Evolutionary conservation across 2,888 invertebrate species (phyloP), one percentile per base, ranked within the genome.

Genomic region (Perdita meconis): DNA sequence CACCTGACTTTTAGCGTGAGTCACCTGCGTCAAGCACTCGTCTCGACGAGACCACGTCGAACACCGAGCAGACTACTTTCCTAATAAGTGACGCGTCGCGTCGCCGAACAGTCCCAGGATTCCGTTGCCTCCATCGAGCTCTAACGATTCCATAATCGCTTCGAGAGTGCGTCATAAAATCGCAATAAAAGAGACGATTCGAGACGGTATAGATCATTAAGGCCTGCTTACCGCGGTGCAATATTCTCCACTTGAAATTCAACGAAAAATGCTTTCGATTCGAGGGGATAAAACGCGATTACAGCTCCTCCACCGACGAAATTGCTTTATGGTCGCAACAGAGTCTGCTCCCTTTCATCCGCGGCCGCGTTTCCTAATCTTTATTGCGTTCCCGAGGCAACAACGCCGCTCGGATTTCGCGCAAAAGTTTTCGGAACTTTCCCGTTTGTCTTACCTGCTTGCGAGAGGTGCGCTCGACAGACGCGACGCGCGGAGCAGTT

Each of bases 201-300:
- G 19, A 19, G 22, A 66, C 53, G 44, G 10, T 26, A 47, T 16
- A 22, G 47, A 36, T 57, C 56, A 51, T 68, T 71, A 59, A 59
- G 59, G 34, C 12, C 19, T 6, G n/a, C 40, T 51, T 22, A 38
- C 12, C 1, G 19, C 36, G 16, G 22, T 12, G 24, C 40, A 51
- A 56, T 57, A 66, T 66, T 66, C 66, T 26, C 34, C 0, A 3
- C 40, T 67, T 51, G 19, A 40, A 50, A 42, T 68, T 59, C 51
- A 22, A 51, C 42, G 50, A 53, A 53, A n/a, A 68, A 63, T 42
- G 42, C 40, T 38, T 16, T 30, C 34, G 30, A 2, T 34, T 26
- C 38, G 22, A 22, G 8, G 71, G 36, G 57, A 71, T 71, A 59
- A 68, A 67, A 59, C 71, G 59, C 51, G 71, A 71, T 71, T 71